phyloP scores from a whole-genome alignment of 2,113 vertebrate genomes.

The Martes martes region DNA sequence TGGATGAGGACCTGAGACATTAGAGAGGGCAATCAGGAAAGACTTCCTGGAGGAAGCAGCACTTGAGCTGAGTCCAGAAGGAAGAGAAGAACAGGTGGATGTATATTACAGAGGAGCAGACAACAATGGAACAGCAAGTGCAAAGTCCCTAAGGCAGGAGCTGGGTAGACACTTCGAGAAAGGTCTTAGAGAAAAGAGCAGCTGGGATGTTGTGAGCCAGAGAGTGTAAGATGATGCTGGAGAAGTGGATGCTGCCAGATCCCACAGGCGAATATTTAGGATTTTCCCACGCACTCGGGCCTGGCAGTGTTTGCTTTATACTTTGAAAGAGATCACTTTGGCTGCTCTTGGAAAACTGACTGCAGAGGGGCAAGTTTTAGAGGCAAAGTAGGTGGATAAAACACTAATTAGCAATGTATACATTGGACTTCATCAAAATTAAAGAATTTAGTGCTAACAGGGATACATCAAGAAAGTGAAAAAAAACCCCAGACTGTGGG shows the following conservation, averaged over 20 bases:
- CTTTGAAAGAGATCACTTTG: background rate
- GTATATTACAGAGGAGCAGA: background rate
- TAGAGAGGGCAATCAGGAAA: background rate
- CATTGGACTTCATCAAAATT: background rate
- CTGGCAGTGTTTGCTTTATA: background rate
- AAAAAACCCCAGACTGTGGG: background rate
- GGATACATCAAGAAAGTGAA: background rate
- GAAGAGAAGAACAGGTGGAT: background rate
- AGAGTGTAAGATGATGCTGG: background rate
- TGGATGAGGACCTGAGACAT: background rate
- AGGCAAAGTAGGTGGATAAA: background rate
- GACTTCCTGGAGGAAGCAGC: background rate
- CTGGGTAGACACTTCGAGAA: background rate
- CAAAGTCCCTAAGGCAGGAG: background rate
- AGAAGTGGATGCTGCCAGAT: background rate
- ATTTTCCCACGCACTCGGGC: background rate
- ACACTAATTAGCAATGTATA: background rate
- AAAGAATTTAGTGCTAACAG: background rate
- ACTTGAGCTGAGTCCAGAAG: background rate
- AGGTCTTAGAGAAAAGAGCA: background rate
- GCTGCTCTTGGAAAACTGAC: background rate
- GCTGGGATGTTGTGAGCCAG: no score
- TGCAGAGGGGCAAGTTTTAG: background rate
- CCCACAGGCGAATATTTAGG: no score
- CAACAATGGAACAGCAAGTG: background rate